Conservation (phyloP, 2,113 vertebrate species). For the Papio anubis region DNA sequence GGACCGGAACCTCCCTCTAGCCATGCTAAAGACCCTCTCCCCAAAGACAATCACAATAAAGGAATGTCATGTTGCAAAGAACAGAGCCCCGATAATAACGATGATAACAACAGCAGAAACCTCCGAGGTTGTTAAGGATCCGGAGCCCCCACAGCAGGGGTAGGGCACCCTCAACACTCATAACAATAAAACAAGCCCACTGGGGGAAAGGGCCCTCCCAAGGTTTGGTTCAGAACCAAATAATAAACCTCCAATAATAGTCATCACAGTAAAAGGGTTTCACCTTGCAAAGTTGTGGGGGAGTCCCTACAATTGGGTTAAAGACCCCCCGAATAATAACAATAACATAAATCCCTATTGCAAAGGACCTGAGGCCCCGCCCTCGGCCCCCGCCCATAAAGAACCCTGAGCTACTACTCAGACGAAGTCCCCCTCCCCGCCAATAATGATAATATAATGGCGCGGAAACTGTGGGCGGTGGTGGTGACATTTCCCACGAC, state of each 20-base stretch:
- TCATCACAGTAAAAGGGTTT: background rate
- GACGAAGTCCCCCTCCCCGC: background rate
- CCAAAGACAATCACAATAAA: background rate
- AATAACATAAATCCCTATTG: background rate
- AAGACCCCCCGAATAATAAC: background rate
- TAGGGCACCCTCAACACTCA: background rate
- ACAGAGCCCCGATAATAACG: background rate
- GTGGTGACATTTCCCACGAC: constrained; percentile 46
- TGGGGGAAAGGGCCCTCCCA: background rate
- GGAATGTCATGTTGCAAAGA: background rate
- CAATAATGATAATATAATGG: background rate
- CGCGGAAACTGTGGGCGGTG: background rate
- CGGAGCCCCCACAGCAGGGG: background rate
- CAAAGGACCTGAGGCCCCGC: background rate
- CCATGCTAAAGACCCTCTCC: background rate
- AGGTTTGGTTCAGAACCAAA: background rate
- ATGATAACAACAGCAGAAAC: background rate
- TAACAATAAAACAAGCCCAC: background rate
- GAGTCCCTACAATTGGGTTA: background rate
- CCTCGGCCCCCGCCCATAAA: background rate
- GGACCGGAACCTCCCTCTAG: background rate
- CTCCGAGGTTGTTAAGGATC: background rate
- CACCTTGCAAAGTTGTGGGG: constrained; percentile 11
- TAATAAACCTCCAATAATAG: background rate
- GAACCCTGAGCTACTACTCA: background rate